A percentile compares a stretch with the other conserved stretches of the same genome.
Conservation (phyloP, 2,797 vertebrate species). For the Furcifer pardalis region DNA sequence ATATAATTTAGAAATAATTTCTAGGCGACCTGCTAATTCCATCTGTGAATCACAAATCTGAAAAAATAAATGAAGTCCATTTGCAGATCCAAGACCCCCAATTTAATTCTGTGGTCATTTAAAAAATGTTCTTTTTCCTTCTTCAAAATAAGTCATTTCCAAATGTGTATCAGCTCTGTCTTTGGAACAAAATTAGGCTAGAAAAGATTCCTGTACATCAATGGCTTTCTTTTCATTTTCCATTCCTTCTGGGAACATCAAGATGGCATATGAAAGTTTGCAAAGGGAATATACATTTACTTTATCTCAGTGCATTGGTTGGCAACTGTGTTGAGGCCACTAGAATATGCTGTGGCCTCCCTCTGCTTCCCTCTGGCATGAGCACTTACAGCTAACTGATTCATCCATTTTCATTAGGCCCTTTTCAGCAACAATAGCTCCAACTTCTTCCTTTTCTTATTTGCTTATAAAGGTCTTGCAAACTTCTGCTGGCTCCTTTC, state of each 20-base stretch:
- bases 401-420: constrained; percentile 59
- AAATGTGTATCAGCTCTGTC: constrained; percentile 50
- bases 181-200: too few relatives aligned
- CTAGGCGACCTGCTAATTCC: too few relatives aligned
- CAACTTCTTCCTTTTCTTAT: too few relatives aligned
- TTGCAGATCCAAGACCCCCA: constrained; percentile 23
- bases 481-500: constrained; percentile 35
- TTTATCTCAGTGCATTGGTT: too few relatives aligned
- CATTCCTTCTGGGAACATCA: not conserved
- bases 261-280: constrained; percentile 2
- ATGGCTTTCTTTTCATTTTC: not conserved
- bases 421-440: constrained; percentile 22
- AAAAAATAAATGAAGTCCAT: constrained; percentile 37
- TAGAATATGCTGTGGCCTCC: constrained; percentile 39
- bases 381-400: constrained; percentile 49
- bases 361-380: constrained; percentile 44
- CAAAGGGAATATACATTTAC: not conserved
- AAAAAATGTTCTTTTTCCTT: constrained; percentile 44
- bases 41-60: constrained; percentile 34
- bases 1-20: too few relatives aligned
- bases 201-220: not conserved
- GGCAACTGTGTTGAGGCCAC: constrained; percentile 52
- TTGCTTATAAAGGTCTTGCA: constrained; percentile 5
- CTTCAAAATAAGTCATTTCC: constrained; percentile 29
- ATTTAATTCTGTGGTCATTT: constrained; percentile 55